A percentile compares a stretch with the other conserved stretches of the same genome.
phyloP scores from a whole-genome alignment of 2,888 invertebrate species.

The Stenchaetothrips biformis region DNA sequence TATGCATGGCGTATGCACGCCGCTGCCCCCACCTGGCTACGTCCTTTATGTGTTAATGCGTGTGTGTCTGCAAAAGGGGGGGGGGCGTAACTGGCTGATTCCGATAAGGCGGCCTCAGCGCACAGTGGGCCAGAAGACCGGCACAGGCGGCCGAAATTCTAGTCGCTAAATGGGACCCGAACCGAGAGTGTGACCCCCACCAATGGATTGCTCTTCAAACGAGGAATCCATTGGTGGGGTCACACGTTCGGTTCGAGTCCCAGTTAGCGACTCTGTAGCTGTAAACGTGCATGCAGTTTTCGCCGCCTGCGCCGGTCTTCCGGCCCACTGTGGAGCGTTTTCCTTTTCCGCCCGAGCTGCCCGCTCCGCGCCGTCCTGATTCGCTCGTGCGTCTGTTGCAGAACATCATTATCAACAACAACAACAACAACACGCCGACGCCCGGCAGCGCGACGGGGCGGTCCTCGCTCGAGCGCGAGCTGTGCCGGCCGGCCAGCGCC shows the following conservation, averaged over 20 bases:
- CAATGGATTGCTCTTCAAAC: too few relatives aligned
- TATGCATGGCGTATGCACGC: neutral
- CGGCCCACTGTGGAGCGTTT: too few relatives aligned
- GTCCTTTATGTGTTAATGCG: neutral
- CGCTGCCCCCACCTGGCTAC: neutral
- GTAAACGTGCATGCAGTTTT: too few relatives aligned
- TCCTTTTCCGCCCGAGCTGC: conserved; percentile 30
- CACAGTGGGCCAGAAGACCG: too few relatives aligned
- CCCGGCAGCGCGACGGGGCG: conserved; percentile 31
- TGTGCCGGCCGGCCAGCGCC: conserved; percentile 33
- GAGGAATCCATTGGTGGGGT: too few relatives aligned
- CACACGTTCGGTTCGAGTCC: too few relatives aligned
- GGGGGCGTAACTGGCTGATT: neutral
- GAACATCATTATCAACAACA: conserved; percentile 27
- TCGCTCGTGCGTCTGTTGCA: conserved; percentile 9
- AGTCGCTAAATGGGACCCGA: too few relatives aligned
- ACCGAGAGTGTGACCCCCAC: too few relatives aligned
- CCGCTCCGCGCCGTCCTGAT: conserved; percentile 32
- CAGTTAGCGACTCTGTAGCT: too few relatives aligned
- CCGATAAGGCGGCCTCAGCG: neutral
- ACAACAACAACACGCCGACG: conserved; percentile 27
- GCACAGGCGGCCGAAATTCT: too few relatives aligned
- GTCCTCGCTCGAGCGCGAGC: conserved; percentile 32
- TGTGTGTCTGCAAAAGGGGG: neutral
- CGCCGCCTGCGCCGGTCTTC: too few relatives aligned